phyloP scores from a whole-genome alignment of 2,888 invertebrate species.

The Hoplodrina ambigua region DNA sequence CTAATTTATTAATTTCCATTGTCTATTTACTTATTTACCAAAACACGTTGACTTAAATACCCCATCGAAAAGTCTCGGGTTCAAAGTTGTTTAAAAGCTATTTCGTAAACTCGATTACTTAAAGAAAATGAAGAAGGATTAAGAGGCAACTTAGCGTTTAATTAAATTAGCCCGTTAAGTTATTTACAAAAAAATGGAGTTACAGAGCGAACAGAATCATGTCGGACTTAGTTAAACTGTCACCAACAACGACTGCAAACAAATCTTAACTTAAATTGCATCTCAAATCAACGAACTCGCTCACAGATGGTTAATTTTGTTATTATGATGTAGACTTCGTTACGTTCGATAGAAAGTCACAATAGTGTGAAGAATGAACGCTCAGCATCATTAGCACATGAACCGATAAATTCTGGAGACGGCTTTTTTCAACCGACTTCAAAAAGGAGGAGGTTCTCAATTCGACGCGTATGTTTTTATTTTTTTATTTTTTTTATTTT shows the following conservation, averaged over 20 bases:
- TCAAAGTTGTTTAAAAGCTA: slow-evolving; percentile 59
- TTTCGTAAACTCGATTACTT: slow-evolving; percentile 55
- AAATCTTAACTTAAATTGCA: slow-evolving; percentile 64
- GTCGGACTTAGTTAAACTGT: slow-evolving; percentile 58
- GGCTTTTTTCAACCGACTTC: no score
- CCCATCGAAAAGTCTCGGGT: slow-evolving; percentile 36
- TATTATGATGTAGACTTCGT: slow-evolving; percentile 48
- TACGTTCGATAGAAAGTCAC: slow-evolving; percentile 52
- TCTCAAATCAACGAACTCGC: slow-evolving; percentile 49
- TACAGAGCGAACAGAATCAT: slow-evolving; percentile 53
- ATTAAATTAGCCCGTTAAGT: slow-evolving; percentile 60
- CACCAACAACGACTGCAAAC: slow-evolving; percentile 60
- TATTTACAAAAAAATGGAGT: slow-evolving; percentile 59
- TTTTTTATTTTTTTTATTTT: no score
- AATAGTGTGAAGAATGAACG: slow-evolving; percentile 54
- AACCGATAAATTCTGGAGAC: slow-evolving; percentile 32
- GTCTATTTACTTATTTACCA: slow-evolving; percentile 33
- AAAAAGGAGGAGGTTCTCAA: no score
- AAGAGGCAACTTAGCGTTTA: slow-evolving; percentile 56
- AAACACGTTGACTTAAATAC: slow-evolving; percentile 33
- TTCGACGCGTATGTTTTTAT: no score
- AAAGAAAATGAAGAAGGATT: slow-evolving; percentile 59
- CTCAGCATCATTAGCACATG: slow-evolving; percentile 47
- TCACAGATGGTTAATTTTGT: slow-evolving; percentile 51
- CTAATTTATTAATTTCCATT: slow-evolving; percentile 10